A percentile compares a stretch with the other conserved stretches of the same genome.
phyloP scores from a whole-genome alignment of 2,797 vertebrate genomes.

The Babyrousa celebensis region DNA sequence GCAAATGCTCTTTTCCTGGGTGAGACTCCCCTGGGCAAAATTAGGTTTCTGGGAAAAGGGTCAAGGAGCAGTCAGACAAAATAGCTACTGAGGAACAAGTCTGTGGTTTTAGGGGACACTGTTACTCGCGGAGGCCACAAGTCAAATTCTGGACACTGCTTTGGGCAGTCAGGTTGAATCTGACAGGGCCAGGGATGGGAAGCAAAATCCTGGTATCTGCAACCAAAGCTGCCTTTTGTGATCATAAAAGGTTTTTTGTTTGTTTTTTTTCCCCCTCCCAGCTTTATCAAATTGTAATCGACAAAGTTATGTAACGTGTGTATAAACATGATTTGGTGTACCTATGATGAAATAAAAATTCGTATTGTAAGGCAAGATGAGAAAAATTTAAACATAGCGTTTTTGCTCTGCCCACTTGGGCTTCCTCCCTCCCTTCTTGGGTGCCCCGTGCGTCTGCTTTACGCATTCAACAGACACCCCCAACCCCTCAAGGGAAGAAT shows the following conservation, averaged over 20 bases:
- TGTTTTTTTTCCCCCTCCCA: not conserved
- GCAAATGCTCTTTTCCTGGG: conserved; percentile 78
- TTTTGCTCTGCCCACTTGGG: not conserved
- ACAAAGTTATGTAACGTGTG: not conserved
- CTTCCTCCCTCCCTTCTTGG: not conserved
- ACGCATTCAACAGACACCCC: not conserved
- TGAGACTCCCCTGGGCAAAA: conserved; percentile 83
- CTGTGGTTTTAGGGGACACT: conserved; percentile 22
- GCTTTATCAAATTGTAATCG: not conserved
- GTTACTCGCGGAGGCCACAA: not conserved
- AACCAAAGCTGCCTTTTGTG: not conserved
- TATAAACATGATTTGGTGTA: not conserved
- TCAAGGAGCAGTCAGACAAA: conserved; percentile 77
- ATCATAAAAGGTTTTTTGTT: not conserved
- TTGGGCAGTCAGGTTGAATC: not conserved
- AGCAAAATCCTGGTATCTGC: not conserved
- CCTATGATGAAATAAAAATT: not conserved
- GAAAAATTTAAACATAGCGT: no score
- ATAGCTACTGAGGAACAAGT: conserved; percentile 56
- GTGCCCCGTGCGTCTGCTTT: not conserved
- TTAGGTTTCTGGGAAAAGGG: conserved; percentile 78
- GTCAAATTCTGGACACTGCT: not conserved
- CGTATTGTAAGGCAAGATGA: not conserved
- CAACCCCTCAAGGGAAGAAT: not conserved
- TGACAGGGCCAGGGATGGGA: not conserved